phyloP scores from a whole-genome alignment of 1,140 invertebrate species.

The Drosophila erecta region DNA sequence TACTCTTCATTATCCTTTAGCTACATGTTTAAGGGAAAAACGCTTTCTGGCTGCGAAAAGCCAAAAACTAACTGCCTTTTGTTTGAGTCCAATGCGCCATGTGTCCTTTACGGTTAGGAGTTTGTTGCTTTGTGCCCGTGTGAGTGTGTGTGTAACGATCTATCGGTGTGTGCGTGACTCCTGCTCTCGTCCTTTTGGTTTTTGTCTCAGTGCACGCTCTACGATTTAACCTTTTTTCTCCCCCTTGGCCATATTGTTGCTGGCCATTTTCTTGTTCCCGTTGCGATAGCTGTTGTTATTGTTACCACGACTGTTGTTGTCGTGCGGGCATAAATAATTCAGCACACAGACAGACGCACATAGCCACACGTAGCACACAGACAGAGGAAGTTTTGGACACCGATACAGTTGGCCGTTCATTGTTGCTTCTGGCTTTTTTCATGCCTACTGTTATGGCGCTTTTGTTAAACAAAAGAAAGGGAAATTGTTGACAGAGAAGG shows the following conservation, averaged over 20 bases:
- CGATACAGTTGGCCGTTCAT: slow-evolving; percentile 22
- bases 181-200: slow-evolving; percentile 13
- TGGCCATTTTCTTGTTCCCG: slow-evolving; percentile 41
- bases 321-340: slow-evolving; percentile 72
- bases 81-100: slow-evolving; percentile 72
- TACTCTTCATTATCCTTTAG: neutral
- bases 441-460: slow-evolving; percentile 29
- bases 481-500: neutral
- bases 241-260: slow-evolving; percentile 64
- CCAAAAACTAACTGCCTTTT: slow-evolving; percentile 79
- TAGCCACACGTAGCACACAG: slow-evolving; percentile 4
- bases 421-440: slow-evolving; percentile 25
- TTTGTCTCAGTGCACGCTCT: slow-evolving; percentile 58
- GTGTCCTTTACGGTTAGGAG: slow-evolving; percentile 63
- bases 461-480: slow-evolving; percentile 24
- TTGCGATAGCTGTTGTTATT: slow-evolving; percentile 36
- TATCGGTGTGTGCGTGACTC: slow-evolving; percentile 31
- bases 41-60: slow-evolving; percentile 50
- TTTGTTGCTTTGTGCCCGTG: slow-evolving; percentile 27
- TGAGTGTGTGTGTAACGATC: slow-evolving; percentile 22
- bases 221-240: slow-evolving; percentile 65
- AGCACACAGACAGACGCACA: slow-evolving; percentile 26
- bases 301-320: slow-evolving; percentile 47
- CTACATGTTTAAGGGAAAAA: slow-evolving; percentile 5
- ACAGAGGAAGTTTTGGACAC: slow-evolving; percentile 15